These are phyloP conservation scores for Meriones psammophilus DNA, from an alignment of 2,797 vertebrate species.

Conservation along the genomic window DNA sequence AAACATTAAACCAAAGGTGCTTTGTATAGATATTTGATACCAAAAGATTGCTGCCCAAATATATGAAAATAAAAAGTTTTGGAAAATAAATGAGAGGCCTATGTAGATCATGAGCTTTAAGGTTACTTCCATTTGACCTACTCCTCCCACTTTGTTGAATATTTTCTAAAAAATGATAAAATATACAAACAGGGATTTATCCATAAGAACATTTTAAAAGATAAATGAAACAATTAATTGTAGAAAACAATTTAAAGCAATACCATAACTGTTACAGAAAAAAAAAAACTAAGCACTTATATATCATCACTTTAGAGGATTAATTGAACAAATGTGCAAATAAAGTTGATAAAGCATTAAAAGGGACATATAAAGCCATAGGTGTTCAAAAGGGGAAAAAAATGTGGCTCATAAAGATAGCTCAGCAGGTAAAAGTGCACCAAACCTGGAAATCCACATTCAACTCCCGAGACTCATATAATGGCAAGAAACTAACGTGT, in stretches of 20 bases:
- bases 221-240: neutral
- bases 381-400: neutral
- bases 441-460: neutral
- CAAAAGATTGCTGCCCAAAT: neutral
- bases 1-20: conserved; percentile 1
- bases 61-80: neutral
- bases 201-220: neutral
- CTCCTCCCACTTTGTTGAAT: conserved; percentile 14
- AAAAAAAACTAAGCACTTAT: neutral
- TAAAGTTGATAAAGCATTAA: neutral
- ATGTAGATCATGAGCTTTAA: neutral
- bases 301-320: conserved; percentile 1
- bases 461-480: neutral
- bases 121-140: neutral
- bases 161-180: conserved; percentile 52
- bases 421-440: neutral
- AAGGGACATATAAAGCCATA: neutral
- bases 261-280: neutral
- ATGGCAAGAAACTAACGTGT: neutral
- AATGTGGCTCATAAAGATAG: neutral
- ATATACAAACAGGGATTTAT: neutral
- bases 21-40: neutral
- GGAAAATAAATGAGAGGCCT: neutral
- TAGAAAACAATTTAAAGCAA: neutral
- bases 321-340: conserved; percentile 53